A percentile compares a stretch with the other conserved stretches of the same genome.
Evolutionary conservation across 1,140 invertebrate genomes (phyloP).

Genomic region (Coptotermes formosanus): DNA sequence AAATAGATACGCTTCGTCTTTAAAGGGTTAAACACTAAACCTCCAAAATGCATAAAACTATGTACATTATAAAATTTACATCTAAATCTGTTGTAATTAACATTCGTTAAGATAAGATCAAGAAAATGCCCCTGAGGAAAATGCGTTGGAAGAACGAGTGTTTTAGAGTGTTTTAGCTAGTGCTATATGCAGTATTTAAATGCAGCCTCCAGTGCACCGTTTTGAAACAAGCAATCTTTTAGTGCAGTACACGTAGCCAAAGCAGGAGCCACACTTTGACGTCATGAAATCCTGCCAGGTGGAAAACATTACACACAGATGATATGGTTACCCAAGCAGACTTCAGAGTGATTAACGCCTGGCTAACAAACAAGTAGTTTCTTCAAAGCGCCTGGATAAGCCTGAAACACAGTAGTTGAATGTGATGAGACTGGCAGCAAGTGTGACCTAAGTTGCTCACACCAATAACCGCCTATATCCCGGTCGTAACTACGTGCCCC

Average conservation of each 20-base stretch:
- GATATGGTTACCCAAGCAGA: neutral
- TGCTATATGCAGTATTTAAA: no score
- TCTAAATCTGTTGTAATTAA: no score
- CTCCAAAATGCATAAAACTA: no score
- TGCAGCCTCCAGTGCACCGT: neutral
- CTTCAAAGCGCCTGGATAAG: neutral
- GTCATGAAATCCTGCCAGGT: neutral
- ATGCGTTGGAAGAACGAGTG: no score
- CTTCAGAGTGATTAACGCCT: neutral
- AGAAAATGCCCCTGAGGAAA: no score
- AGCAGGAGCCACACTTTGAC: neutral
- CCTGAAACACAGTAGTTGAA: neutral
- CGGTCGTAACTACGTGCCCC: no score
- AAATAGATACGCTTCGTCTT: no score
- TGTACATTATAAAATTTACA: no score
- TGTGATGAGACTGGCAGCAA: neutral
- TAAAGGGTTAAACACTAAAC: no score
- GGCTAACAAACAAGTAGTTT: neutral
- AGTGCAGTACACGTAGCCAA: neutral
- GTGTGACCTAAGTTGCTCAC: neutral
- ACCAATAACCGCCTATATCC: no score
- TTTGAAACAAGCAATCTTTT: neutral
- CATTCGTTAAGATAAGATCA: no score
- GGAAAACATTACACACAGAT: neutral
- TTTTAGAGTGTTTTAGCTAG: no score